Evolutionary conservation across 1,140 invertebrate species (phyloP), one percentile per base, ranked within the genome.

Genomic region (Pachypeltis micranthus): DNA sequence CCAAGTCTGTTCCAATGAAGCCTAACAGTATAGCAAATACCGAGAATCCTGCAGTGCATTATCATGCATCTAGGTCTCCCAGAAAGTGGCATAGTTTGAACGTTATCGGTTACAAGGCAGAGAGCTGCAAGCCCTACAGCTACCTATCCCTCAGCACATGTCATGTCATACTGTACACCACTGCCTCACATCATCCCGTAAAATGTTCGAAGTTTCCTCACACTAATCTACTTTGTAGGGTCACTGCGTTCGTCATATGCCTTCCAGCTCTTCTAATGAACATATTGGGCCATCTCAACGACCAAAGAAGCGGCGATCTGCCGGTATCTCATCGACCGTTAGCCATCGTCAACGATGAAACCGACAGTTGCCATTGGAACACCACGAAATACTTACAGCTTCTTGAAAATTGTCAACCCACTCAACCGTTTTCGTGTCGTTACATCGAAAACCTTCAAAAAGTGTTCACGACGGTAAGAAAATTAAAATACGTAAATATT

Each of bases 241-340:
- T 79, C 29, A 71, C 80, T 25, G 55, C 77, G 16, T 83, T 83
- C 69, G 77, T 83, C 65, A 78, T 83, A 64, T 71, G 81, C 14
- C 69, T 84, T 25, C 83, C 83, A 14, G 74, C 78, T 0, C 70
- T 82, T 19, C 79, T 83, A 72, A 80, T 81, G 16, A 74, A 80
- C 4, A 72, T 84, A 1, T 82, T 83, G 69, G 83, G 81, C 69
- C 27, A 63, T 28, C 44, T 81, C 58, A 81, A 83, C 62, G 81
- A 81, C 19, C 34, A 39, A 2, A 62, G 66, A 25, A 39, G 54
- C 3, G 34, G 44, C 10, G 57, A 62, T 25, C 59, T 44, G 21
- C 55, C 44, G 4, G 19, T 66, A 16, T 51, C 14, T 28, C 23
- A 55, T 1, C 21, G 44, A 1, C 63, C 65, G 0, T 27, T 54